Base-by-base conservation (phyloP, 2,797 vertebrate genomes). In the Rhinoraja longicauda region DNA sequence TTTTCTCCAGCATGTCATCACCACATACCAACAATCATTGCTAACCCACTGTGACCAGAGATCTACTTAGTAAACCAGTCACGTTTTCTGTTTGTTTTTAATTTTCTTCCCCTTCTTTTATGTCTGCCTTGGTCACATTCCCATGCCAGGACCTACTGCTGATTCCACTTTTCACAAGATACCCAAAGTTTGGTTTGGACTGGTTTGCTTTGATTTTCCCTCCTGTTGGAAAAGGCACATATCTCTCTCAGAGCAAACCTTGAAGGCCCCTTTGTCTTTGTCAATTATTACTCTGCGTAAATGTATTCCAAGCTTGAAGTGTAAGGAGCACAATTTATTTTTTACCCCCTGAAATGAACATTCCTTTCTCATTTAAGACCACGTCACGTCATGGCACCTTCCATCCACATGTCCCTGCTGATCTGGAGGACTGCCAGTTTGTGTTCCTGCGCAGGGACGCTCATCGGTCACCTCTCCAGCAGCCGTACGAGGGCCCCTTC, bases 91-190 rank as follows among this genome's bases (percentile, higher is more conserved):
- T 88, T 88, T 88, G n/a, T 88, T 64, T 88, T 88, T 88, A 36
- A 88, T 88, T 88, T 88, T 88, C 84, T 88, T 67, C 84, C 15
- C 59, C 62, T 36, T n/a, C 59, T 88, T 88, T 88, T 64, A 88
- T 88, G 57, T 88, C 59, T 88, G 59, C 59, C 17, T 32, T 19
- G n/a, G 17, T 15, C 84, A 64, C 84, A 36, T 88, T 88, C 84
- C 84, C 84, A 67, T 59, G 57, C 57, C 1, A 15, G 10, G 53
- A 84, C 53, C 26, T 84, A 26, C 53, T 62, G 82, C 59, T 86
- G 59, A 17, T 64, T 17, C 82, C 29, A 57, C 29, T n/a, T 10
- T 84, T 62, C 53, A 86, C 53, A 64, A 45, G 84, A 64, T 67
- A 62, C 15, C 24, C 57, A 62, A 62, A n/a, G 24, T 19, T 26